phyloP scores from a whole-genome alignment of 2,797 vertebrate genomes.

The Lagocephalus sceleratus region DNA sequence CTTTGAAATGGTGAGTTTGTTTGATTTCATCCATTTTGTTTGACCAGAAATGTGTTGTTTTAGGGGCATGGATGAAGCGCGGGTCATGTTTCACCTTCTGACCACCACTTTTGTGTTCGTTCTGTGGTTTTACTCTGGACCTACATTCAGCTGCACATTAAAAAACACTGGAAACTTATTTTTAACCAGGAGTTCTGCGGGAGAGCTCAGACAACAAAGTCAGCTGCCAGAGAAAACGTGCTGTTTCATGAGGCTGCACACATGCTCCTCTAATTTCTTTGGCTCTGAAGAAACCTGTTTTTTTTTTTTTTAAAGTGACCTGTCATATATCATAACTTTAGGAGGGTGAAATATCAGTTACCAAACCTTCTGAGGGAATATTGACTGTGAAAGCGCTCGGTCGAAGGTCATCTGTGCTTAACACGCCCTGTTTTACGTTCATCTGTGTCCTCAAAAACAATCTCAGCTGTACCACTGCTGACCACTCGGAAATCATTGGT shows the following conservation, averaged over 20 bases:
- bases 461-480: no score
- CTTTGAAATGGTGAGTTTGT: conserved; percentile 60
- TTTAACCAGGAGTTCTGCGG: conserved; percentile 32
- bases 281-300: not conserved
- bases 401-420: no score
- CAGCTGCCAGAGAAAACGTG: conserved; percentile 14
- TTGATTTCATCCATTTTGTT: conserved; percentile 21
- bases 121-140: conserved; percentile 51
- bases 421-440: no score
- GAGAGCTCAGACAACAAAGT: conserved; percentile 36
- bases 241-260: conserved; percentile 3
- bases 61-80: conserved; percentile 26
- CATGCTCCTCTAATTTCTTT: conserved; percentile 3
- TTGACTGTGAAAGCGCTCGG: no score
- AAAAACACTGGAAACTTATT: conserved; percentile 32
- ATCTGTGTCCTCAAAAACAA: no score
- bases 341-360: not conserved
- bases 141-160: not conserved
- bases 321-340: not conserved
- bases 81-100: conserved; percentile 43
- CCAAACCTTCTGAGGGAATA: no score
- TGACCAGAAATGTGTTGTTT: conserved; percentile 35
- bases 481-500: no score
- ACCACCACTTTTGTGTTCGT: conserved; percentile 41
- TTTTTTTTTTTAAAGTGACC: not conserved